Base-by-base conservation (phyloP, 1,140 invertebrate species). In the Drosophila insularis region DNA sequence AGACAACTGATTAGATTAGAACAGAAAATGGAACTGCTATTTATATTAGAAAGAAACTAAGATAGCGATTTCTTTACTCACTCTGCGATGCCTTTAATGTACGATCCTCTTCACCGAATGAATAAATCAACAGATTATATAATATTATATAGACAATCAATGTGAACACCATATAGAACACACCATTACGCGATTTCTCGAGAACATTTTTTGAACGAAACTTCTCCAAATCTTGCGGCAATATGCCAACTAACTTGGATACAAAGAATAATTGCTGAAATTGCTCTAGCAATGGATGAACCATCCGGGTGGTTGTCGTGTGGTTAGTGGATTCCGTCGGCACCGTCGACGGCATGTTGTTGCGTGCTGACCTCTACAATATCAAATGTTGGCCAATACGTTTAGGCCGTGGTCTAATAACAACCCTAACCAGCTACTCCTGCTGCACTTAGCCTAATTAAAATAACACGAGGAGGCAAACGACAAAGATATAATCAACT, bases 51-150 rank as follows among this genome's bases (percentile, higher is more conserved):
- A 35, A 35, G n/a, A n/a, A 27, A 27, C 27, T 37, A 11, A 37
- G 35, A 37, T 37, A 37, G n/a, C n/a, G 31, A 32, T 23, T 14
- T 3, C 31, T 32, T 14, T 60, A 84, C 86, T 76, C 61, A 91
- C 90, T 91, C 40, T 91, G 90, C 1, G 84, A 72, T 27, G 80
- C 77, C 65, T 91, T 91, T 2, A 91, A 69, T 0, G 74, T 68
- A 56, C 74, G 84, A 72, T 91, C 90, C 60, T 91, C 81, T 61
- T 90, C 90, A 11, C 81, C 72, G 23, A 91, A 91, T 1, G 81
- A 86, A 56, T 76, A 89, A 39, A 91, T 91, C 3, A 91, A 40
- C 5, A 89, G 55, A 69, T 91, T 91, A 58, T 91, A 91, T 8
- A 86, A 66, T 14, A 81, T 54, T n/a, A 89, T 66, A 54, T 90